Evolutionary conservation across 1,140 invertebrate genomes (phyloP).

Genomic region (Calliopsis andreniformis): DNA sequence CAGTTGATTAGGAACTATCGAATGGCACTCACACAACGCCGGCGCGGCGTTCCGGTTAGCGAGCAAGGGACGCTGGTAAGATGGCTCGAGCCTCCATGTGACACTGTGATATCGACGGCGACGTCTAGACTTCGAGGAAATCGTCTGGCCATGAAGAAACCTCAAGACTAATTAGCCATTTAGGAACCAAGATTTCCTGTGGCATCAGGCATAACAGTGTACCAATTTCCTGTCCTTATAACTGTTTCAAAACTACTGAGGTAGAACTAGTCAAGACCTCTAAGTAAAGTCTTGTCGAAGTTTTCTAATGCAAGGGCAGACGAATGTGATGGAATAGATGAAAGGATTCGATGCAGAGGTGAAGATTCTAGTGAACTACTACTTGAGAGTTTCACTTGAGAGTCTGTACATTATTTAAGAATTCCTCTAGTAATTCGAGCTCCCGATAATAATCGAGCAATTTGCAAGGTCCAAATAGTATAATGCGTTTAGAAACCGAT

Average conservation of each 20-base stretch:
- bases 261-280: background rate
- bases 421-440: too few species aligned
- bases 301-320: too few species aligned
- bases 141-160: background rate
- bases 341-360: background rate
- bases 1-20: conserved; percentile 5
- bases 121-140: background rate
- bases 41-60: background rate
- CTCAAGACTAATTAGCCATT: background rate
- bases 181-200: background rate
- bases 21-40: background rate
- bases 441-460: background rate
- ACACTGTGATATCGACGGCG: background rate
- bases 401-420: too few species aligned
- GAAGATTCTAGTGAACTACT: background rate
- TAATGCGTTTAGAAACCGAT: conserved; percentile 2
- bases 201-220: background rate
- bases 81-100: background rate
- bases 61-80: conserved; percentile 2
- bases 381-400: too few species aligned
- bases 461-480: background rate
- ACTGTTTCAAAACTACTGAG: background rate
- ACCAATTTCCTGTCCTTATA: background rate
- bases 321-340: background rate
- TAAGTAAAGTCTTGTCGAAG: background rate